A percentile compares a stretch with the other conserved stretches of the same genome.
These are phyloP conservation scores for Drosophila saltans DNA, from an alignment of 1,140 invertebrate species.

Conservation along the genomic window DNA sequence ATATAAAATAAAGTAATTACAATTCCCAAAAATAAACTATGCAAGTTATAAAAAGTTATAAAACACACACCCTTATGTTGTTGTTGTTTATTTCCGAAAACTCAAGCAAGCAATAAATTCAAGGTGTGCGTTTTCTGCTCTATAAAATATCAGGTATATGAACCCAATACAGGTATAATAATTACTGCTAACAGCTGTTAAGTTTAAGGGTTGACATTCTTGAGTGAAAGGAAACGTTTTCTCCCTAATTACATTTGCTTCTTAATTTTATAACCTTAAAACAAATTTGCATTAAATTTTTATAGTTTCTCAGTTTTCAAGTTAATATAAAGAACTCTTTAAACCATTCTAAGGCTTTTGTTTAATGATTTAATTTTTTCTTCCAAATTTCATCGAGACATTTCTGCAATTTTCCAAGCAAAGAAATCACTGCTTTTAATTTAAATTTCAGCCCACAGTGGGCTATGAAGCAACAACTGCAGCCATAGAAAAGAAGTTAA, in stretches of 20 bases:
- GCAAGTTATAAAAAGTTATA: not conserved
- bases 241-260: not conserved
- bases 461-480: conserved; percentile 19
- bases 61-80: not conserved
- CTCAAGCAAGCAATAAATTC: not conserved
- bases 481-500: conserved; percentile 39
- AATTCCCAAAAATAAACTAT: not conserved
- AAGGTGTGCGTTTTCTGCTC: conserved; percentile 9
- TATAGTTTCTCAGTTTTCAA: too few species aligned
- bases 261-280: too few species aligned
- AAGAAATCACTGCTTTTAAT: too few species aligned
- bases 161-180: not conserved
- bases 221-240: not conserved
- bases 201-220: conserved; percentile 1
- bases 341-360: not conserved
- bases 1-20: too few species aligned
- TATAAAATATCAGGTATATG: not conserved
- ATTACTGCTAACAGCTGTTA: not conserved
- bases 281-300: too few species aligned
- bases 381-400: not conserved
- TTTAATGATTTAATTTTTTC: not conserved
- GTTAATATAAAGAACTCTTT: too few species aligned
- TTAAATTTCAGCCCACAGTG: conserved; percentile 19
- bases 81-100: not conserved
- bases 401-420: not conserved